Conservation (phyloP, 2,797 vertebrate species). For the Pipistrellus nathusii region DNA sequence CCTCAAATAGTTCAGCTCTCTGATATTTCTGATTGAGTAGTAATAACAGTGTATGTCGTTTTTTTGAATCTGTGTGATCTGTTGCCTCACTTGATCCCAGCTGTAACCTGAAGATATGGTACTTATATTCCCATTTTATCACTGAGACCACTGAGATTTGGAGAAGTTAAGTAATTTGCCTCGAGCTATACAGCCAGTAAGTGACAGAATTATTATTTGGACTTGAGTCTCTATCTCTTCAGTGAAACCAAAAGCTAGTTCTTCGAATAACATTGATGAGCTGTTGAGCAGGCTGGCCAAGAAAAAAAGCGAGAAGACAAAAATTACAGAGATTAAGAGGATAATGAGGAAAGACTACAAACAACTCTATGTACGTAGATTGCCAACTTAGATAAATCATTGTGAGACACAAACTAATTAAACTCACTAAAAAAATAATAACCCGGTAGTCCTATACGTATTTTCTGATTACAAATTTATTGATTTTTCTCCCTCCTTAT, state of each 20-base stretch:
- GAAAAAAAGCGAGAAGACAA: no score
- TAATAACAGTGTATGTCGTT: not conserved
- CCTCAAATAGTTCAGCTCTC: not conserved
- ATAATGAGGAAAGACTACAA: no score
- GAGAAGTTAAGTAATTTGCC: not conserved
- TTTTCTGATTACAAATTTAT: conserved; percentile 13
- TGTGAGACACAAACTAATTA: no score
- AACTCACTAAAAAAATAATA: no score
- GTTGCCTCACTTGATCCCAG: not conserved
- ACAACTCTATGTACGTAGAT: no score
- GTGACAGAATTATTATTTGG: not conserved
- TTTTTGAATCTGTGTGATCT: not conserved
- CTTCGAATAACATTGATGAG: no score
- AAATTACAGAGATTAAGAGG: no score
- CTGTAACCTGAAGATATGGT: not conserved
- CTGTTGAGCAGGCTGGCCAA: no score
- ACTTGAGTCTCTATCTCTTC: not conserved
- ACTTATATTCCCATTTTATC: not conserved
- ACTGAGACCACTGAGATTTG: not conserved
- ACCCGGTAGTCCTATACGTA: no score
- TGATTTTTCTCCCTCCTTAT: not conserved
- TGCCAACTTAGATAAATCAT: no score
- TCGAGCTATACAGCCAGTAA: not conserved
- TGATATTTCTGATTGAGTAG: not conserved
- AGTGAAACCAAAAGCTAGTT: no score